Evolutionary conservation across 2,888 invertebrate species (phyloP), one percentile per base, ranked within the genome.

Genomic region (Yponomeuta sedellus): DNA sequence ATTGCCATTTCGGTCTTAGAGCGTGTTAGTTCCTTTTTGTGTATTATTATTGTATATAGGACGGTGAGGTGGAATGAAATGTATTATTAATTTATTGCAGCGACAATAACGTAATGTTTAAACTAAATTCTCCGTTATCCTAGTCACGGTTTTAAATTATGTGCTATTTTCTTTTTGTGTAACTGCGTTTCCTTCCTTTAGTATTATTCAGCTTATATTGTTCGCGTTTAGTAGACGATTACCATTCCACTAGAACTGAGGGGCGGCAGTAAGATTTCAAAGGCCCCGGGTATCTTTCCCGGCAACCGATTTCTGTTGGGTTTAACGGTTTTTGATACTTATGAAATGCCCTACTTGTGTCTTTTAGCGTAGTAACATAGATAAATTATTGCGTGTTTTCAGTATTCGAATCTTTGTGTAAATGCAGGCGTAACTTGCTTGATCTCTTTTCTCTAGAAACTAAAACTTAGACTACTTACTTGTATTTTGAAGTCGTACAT

Each of bases 1-100:
- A 86, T 90, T 90, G 90, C 90, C 90, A 91, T 89, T 88, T 88
- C 80, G 87, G 88, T 87, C 81, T 28, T 87, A 88, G 80, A 86
- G 81, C 81, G 83, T 85, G 83, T 88, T 85, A 90, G 90, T 91
- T 91, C 90, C 90, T 90, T 83, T 64, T 65, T 62, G 62, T 44
- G 39, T 76, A 71, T 73, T 68, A 81, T 81, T 81, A 52, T 80
- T 86, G 88, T 90, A 88, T 86, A 90, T 89, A 91, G 83, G 44
- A 81, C 59, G 80, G 84, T 83, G 86, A 88, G 86, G 88, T 86
- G 85, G 83, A 82, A 44, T 61, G n/a, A 84, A 82, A 44, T 61
- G 25, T 65, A 19, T 65, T 85, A 81, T 86, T 86, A 85, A 52
- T 85, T 88, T 88, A 86, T 86, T 86, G 69, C 76, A 75, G 74